phyloP scores from a whole-genome alignment of 1,140 invertebrate genomes.

The Euura lappo region DNA sequence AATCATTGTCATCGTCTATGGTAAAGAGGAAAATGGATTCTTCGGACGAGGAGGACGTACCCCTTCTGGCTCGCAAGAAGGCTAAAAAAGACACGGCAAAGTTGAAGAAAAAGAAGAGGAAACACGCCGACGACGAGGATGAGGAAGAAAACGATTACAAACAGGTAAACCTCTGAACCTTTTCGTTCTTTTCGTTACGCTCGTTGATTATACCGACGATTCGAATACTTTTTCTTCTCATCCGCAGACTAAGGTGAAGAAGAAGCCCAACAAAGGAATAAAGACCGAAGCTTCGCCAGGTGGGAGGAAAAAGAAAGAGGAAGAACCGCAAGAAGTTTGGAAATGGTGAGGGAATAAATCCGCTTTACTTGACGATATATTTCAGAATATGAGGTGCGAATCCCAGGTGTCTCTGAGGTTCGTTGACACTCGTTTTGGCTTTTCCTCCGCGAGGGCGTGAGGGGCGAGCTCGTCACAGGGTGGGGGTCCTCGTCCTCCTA shows the following conservation, averaged over 20 bases:
- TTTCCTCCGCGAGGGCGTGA: too few relatives aligned
- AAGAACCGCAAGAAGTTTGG: slow-evolving; percentile 88
- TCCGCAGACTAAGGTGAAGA: slow-evolving; percentile 48
- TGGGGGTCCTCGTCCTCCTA: too few relatives aligned
- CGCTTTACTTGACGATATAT: too few relatives aligned
- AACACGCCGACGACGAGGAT: slow-evolving; percentile 62
- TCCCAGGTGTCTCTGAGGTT: neutral
- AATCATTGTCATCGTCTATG: slow-evolving; percentile 29
- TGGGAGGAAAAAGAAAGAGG: slow-evolving; percentile 74
- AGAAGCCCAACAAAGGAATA: slow-evolving; percentile 44
- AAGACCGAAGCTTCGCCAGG: slow-evolving; percentile 35
- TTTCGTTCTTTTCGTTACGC: slow-evolving; percentile 6
- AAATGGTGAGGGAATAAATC: slow-evolving; percentile 76
- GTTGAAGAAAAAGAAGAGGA: slow-evolving; percentile 67
- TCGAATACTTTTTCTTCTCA: slow-evolving; percentile 18
- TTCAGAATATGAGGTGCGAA: too few relatives aligned
- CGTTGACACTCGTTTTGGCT: neutral
- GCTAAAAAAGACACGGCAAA: slow-evolving; percentile 71
- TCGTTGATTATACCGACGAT: slow-evolving; percentile 6
- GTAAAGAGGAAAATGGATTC: slow-evolving; percentile 58
- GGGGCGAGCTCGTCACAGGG: too few relatives aligned
- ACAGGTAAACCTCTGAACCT: slow-evolving; percentile 43
- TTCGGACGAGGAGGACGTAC: slow-evolving; percentile 66
- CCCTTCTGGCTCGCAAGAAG: slow-evolving; percentile 74
- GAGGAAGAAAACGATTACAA: slow-evolving; percentile 70